A percentile compares a stretch with the other conserved stretches of the same genome.
Conservation (phyloP, 2,113 vertebrate species). For the Nycticryphes semicollaris region DNA sequence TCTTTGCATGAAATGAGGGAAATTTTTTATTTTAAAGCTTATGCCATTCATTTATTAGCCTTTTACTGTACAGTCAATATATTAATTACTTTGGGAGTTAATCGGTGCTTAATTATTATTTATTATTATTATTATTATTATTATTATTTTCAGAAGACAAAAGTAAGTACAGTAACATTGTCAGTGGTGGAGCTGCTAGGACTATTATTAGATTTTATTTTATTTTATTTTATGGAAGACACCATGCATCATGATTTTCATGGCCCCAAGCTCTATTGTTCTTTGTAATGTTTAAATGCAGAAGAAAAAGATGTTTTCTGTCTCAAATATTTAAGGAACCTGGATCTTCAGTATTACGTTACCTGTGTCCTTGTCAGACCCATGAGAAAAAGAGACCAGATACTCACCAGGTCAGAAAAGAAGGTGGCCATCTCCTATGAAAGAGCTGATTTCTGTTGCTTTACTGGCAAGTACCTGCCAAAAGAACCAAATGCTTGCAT, state of each 20-base stretch:
- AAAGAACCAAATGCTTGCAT: neutral
- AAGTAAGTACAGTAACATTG: neutral
- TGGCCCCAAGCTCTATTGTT: neutral
- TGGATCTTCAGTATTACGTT: neutral
- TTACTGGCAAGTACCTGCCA: neutral
- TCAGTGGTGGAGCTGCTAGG: neutral
- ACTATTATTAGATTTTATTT: neutral
- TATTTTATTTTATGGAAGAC: neutral
- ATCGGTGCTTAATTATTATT: neutral
- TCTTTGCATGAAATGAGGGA: neutral
- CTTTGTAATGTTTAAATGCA: neutral
- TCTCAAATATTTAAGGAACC: neutral
- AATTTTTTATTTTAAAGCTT: neutral
- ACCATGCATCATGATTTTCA: neutral
- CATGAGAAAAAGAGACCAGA: neutral
- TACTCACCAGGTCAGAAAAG: slow-evolving; percentile 62
- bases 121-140: too few relatives aligned
- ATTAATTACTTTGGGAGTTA: neutral
- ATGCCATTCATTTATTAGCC: neutral
- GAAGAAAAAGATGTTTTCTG: neutral
- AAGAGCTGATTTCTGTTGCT: neutral
- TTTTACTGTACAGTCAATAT: neutral
- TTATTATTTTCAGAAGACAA: neutral
- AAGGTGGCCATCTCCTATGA: slow-evolving; percentile 6
- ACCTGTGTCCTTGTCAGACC: neutral